Evolutionary conservation across 2,797 vertebrate genomes (phyloP), one percentile per base, ranked within the genome.

Genomic region (Argyrosomus regius): DNA sequence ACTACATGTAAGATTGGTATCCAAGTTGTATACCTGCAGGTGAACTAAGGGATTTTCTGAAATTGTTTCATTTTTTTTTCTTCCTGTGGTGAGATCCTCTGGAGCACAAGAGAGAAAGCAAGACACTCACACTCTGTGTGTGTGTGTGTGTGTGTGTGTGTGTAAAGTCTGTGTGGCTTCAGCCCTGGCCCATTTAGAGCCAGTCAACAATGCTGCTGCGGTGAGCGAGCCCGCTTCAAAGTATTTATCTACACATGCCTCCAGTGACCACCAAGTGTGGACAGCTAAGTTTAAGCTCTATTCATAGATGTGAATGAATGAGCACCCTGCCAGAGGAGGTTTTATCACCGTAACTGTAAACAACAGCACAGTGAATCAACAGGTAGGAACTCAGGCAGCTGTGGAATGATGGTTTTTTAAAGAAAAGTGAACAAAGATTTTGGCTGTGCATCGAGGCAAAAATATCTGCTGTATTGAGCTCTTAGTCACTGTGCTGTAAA

Each of bases 231-330:
- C 91, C 43, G 84, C 92, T 91, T 93, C 87, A 94, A 95, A 95
- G 92, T 93, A 91, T 93, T 93, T 89, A 90, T 94, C 93, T 92
- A 89, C 91, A 92, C 93, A 94, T 93, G 93, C 92, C 91, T 94
- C 63, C 70, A 67, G 90, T 94, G 93, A 96, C 95, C 94, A 82
- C 94, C 86, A 73, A 93, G 92, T 93, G 90, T 81, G 91, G 89
- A 94, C 61, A 79, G 89, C 91, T 88, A 86, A 91, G 85, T 93
- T 93, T 91, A 85, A 87, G 86, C 92, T 92, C 94, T 95, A 95
- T 95, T 94, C 94, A 93, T 95, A 95, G 92, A 92, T 71, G 87
- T 89, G 94, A 95, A 95, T 95, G 95, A 95, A 92, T 80, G 91
- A 93, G 91, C 82, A 66, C 61, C 39, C 67, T 92, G 94, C 94